A percentile compares a stretch with the other conserved stretches of the same genome.
phyloP scores from a whole-genome alignment of 2,113 vertebrate genomes.

The Gallinago undulata region DNA sequence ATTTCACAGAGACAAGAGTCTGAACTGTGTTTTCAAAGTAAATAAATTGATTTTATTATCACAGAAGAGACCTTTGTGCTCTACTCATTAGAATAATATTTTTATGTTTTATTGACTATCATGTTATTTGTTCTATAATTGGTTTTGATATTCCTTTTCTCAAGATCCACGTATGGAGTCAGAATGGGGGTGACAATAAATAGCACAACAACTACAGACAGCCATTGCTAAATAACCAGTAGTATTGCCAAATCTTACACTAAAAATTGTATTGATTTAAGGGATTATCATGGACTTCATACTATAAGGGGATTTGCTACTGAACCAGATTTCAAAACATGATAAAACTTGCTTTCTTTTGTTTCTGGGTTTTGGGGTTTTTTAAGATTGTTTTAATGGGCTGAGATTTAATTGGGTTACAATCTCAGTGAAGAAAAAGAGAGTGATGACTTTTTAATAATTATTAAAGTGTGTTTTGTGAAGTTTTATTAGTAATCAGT shows the following conservation, averaged over 20 bases:
- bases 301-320: not conserved
- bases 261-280: not conserved
- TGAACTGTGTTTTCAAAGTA: not conserved
- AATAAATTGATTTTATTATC: not conserved
- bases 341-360: not conserved
- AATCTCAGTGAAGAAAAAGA: not conserved
- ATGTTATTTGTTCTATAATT: not conserved
- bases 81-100: not conserved
- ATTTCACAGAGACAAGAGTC: not conserved
- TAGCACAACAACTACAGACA: not conserved
- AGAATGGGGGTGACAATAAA: not conserved
- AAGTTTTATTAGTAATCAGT: not conserved
- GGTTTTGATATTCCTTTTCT: not conserved
- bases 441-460: not conserved
- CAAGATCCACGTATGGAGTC: not conserved
- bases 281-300: not conserved
- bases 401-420: not conserved
- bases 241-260: not conserved
- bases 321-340: not conserved
- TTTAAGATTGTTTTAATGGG: not conserved
- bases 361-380: rapidly evolving
- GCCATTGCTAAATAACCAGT: not conserved
- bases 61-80: not conserved
- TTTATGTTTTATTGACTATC: not conserved
- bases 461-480: not conserved